phyloP scores from a whole-genome alignment of 2,797 vertebrate genomes.

The Neopelma chrysocephalum region DNA sequence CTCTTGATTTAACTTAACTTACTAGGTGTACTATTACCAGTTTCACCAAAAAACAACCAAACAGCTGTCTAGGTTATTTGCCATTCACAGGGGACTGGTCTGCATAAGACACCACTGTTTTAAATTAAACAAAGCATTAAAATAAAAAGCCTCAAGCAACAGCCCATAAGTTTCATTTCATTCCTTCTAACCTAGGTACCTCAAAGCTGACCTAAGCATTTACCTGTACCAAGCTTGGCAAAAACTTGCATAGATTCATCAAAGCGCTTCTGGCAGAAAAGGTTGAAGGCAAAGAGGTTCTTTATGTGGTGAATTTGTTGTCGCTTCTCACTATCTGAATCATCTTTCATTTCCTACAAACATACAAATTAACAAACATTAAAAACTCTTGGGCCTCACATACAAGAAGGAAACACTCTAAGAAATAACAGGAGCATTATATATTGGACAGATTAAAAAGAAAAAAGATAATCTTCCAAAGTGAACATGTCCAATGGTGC shows the following conservation, averaged over 20 bases:
- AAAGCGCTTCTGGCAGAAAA: conserved; percentile 98
- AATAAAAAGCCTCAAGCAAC: background rate
- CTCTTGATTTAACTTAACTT: background rate
- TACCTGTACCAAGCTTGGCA: conserved; percentile 97
- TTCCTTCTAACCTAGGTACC: background rate
- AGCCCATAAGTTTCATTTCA: background rate
- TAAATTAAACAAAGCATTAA: background rate
- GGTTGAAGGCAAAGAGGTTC: conserved; percentile 98
- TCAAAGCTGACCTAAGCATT: background rate
- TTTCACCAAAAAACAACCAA: background rate
- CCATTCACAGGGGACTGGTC: background rate
- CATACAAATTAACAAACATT: background rate
- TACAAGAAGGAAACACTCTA: background rate
- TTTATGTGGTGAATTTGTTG: conserved; percentile 99
- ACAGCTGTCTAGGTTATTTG: background rate
- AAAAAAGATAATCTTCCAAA: background rate
- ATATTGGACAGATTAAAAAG: background rate
- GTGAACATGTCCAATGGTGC: background rate
- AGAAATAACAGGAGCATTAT: background rate
- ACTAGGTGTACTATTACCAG: background rate
- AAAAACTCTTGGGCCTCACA: background rate
- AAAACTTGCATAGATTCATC: conserved; percentile 99
- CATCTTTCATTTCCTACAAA: conserved; percentile 94
- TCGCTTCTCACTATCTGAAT: conserved; percentile 94
- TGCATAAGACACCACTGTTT: background rate